Conservation (phyloP, 2,888 invertebrate species). For the Eurytoma adleriae region DNA sequence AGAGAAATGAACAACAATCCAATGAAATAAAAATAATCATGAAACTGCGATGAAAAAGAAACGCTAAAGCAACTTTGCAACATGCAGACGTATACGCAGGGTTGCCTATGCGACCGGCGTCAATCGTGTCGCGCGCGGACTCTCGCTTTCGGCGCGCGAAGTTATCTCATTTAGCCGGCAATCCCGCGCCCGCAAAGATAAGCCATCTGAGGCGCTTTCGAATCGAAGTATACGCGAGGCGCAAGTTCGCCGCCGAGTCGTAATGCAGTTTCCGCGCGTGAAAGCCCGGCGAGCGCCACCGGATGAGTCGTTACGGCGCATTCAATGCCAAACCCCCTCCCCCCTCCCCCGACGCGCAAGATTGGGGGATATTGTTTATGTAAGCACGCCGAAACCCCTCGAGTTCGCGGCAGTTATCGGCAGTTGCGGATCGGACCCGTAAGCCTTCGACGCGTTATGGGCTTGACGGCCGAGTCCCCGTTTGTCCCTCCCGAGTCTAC, state of each 20-base stretch:
- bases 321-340: slow-evolving; percentile 27
- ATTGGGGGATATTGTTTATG: slow-evolving; percentile 47
- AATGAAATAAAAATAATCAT: too few relatives aligned
- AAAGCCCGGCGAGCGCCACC: slow-evolving; percentile 6
- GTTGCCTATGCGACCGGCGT: neutral
- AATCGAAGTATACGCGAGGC: neutral
- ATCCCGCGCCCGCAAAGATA: slow-evolving; percentile 29
- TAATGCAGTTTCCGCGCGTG: slow-evolving; percentile 46
- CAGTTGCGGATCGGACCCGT: neutral
- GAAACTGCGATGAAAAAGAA: too few relatives aligned
- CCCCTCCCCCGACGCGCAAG: neutral
- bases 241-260: slow-evolving; percentile 33
- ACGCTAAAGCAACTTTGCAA: too few relatives aligned
- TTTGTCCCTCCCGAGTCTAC: too few relatives aligned
- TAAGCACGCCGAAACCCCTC: neutral
- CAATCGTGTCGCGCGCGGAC: neutral
- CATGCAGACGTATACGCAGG: too few relatives aligned
- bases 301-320: slow-evolving; percentile 52
- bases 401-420: slow-evolving; percentile 6
- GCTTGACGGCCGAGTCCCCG: too few relatives aligned
- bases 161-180: slow-evolving; percentile 45
- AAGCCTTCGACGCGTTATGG: too few relatives aligned
- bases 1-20: too few relatives aligned
- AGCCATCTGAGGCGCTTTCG: slow-evolving; percentile 41
- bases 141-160: slow-evolving; percentile 13